Evolutionary conservation across 2,888 invertebrate species (phyloP).

Genomic region (Smittia aterrima): DNA sequence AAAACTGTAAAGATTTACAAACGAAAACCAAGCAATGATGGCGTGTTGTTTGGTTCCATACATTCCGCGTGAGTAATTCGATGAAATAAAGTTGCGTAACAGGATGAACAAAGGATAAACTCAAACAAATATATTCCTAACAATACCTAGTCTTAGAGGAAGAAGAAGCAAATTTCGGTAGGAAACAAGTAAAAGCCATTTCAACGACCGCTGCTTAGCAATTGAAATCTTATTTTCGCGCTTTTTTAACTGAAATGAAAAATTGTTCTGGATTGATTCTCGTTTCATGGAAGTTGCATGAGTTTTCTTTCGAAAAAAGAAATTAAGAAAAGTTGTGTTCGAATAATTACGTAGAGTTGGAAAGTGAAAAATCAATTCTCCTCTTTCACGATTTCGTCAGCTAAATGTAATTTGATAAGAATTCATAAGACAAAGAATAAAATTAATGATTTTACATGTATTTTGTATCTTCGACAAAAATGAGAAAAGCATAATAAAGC

Average conservation of each 20-base stretch:
- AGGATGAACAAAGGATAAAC: neutral
- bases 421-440: conserved; percentile 11
- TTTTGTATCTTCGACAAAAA: conserved; percentile 3
- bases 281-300: too few relatives aligned
- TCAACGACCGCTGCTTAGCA: too few relatives aligned
- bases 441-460: conserved; percentile 8
- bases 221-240: too few relatives aligned
- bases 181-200: too few relatives aligned
- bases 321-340: neutral
- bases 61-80: neutral
- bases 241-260: too few relatives aligned
- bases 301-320: too few relatives aligned
- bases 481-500: neutral
- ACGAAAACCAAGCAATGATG: too few relatives aligned
- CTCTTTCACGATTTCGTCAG: neutral
- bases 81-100: neutral
- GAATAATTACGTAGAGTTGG: neutral
- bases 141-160: neutral
- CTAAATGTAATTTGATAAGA: neutral
- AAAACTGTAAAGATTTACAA: too few relatives aligned
- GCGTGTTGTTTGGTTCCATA: neutral
- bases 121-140: neutral
- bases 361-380: neutral
- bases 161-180: too few relatives aligned
- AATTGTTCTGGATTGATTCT: too few relatives aligned